phyloP scores from a whole-genome alignment of 2,113 vertebrate species.

The Paramormyrops kingsleyae region DNA sequence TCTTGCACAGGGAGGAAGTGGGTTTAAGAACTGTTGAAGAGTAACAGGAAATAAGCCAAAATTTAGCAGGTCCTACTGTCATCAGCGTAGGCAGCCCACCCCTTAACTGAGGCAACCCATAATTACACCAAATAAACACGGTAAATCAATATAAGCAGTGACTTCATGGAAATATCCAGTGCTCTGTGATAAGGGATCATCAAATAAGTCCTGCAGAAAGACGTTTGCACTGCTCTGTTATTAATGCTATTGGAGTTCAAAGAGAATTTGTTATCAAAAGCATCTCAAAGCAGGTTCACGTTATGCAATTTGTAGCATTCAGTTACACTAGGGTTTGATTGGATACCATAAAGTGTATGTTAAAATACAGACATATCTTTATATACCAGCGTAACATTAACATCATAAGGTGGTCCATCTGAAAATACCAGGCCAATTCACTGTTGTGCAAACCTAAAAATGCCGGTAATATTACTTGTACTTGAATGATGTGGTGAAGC shows the following conservation, averaged over 20 bases:
- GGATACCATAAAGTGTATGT: not conserved
- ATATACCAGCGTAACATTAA: too few species aligned
- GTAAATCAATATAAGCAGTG: not conserved
- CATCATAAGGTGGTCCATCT: not conserved
- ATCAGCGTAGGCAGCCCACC: not conserved
- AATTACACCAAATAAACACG: not conserved
- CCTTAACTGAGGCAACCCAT: not conserved
- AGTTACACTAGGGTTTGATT: not conserved
- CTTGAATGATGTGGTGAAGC: not conserved
- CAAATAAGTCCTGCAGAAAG: not conserved
- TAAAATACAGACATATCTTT: not conserved
- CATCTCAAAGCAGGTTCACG: not conserved
- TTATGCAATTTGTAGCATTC: not conserved
- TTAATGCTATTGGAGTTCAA: not conserved
- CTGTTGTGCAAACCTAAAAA: not conserved
- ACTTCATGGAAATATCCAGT: not conserved
- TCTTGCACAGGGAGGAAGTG: constrained; percentile 9
- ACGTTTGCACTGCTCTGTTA: not conserved
- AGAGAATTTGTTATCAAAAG: not conserved
- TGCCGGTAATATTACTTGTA: not conserved
- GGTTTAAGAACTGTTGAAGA: constrained; percentile 8
- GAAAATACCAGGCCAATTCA: not conserved
- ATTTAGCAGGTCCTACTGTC: not conserved
- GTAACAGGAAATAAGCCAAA: constrained; percentile 12
- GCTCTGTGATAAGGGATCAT: not conserved